A percentile compares a stretch with the other conserved stretches of the same genome.
phyloP scores from a whole-genome alignment of 1,140 invertebrate species.

The Phortica variegata region DNA sequence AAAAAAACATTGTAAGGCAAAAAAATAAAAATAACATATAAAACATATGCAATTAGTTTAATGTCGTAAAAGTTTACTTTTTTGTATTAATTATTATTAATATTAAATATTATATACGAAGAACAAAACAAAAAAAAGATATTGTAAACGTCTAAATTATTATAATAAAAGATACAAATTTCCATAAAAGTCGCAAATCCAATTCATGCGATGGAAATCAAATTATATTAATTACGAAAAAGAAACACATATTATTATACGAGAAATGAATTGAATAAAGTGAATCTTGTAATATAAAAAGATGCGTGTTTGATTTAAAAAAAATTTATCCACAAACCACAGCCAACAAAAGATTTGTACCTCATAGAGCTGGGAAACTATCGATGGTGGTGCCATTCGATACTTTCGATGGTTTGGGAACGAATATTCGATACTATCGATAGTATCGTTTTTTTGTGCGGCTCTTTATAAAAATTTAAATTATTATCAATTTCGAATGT shows the following conservation, averaged over 20 bases:
- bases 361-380: no score
- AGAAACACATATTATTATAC: constrained; percentile 48
- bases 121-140: constrained; percentile 25
- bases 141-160: constrained; percentile 41
- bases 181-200: constrained; percentile 33
- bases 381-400: no score
- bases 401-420: no score
- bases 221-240: constrained; percentile 43
- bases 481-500: no score
- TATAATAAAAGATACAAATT: constrained; percentile 13
- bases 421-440: no score
- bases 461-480: no score
- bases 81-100: constrained; percentile 57
- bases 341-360: no score
- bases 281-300: constrained; percentile 57
- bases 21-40: constrained; percentile 36
- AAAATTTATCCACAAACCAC: no score
- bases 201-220: constrained; percentile 43
- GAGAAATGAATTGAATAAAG: constrained; percentile 56
- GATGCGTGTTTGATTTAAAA: no score
- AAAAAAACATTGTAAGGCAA: constrained; percentile 24
- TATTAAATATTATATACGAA: constrained; percentile 40
- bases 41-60: constrained; percentile 52
- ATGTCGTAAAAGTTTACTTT: constrained; percentile 56
- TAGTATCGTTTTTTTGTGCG: no score